A percentile compares a stretch with the other conserved stretches of the same genome.
Evolutionary conservation across 2,888 invertebrate species (phyloP).

Genomic region (Himalopsyche anomala): DNA sequence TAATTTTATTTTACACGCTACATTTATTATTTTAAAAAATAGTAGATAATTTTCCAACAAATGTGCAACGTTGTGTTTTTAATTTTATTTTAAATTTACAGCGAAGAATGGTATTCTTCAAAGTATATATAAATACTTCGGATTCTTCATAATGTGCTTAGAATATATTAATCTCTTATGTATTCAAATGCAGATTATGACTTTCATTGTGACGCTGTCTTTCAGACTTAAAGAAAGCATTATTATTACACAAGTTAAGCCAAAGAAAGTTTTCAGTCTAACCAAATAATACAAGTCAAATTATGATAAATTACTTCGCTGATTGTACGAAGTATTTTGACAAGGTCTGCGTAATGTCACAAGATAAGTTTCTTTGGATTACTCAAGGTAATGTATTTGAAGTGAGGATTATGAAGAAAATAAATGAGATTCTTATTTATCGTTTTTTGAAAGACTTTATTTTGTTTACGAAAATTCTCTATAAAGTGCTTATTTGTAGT

Average conservation of each 20-base stretch:
- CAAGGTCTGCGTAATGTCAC: constrained; percentile 15
- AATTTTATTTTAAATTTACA: too few relatives aligned
- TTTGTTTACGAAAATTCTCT: neutral
- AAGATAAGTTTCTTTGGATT: constrained; percentile 17
- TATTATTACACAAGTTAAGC: constrained; percentile 20
- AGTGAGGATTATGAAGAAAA: constrained; percentile 8
- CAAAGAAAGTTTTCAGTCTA: constrained; percentile 27
- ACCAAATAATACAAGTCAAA: constrained; percentile 51
- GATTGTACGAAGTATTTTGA: constrained; percentile 26
- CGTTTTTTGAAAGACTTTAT: neutral
- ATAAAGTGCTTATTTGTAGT: neutral
- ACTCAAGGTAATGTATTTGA: constrained; percentile 10
- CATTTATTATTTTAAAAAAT: too few relatives aligned
- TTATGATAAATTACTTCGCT: constrained; percentile 47
- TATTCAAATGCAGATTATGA: too few relatives aligned
- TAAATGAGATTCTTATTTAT: constrained; percentile 4
- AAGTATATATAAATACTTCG: too few relatives aligned
- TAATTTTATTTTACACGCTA: too few relatives aligned
- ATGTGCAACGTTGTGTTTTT: too few relatives aligned
- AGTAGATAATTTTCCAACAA: too few relatives aligned
- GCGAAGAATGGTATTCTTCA: too few relatives aligned
- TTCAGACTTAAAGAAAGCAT: neutral
- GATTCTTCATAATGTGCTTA: too few relatives aligned
- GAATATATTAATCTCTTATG: too few relatives aligned
- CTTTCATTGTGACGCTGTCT: too few relatives aligned